Conservation (phyloP, 1,140 invertebrate species). For the Adelges cooleyi region DNA sequence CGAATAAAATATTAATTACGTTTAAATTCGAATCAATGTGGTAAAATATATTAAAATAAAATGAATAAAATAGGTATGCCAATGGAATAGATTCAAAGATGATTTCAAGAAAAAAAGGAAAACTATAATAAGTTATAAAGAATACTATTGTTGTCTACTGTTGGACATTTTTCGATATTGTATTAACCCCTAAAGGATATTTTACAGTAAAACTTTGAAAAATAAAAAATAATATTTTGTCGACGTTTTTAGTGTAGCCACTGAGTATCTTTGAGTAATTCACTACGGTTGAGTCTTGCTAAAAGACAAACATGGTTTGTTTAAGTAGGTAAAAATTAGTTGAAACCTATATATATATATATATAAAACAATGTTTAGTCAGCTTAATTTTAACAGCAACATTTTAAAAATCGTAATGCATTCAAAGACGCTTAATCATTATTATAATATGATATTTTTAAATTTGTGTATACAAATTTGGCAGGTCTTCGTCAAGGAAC, state of each 20-base stretch:
- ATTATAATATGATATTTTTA: too few relatives aligned
- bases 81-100: not conserved
- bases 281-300: too few relatives aligned
- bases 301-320: too few relatives aligned
- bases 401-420: too few relatives aligned
- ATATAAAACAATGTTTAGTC: too few relatives aligned
- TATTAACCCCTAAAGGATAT: not conserved
- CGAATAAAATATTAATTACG: constrained; percentile 18
- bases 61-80: not conserved
- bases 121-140: not conserved
- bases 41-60: not conserved
- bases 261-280: too few relatives aligned
- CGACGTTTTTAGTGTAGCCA: not conserved
- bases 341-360: too few relatives aligned
- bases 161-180: not conserved
- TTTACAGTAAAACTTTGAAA: not conserved
- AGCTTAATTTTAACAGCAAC: too few relatives aligned
- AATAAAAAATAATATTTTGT: not conserved
- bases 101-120: not conserved
- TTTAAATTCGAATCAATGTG: constrained; percentile 24
- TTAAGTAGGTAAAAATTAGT: too few relatives aligned
- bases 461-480: too few relatives aligned
- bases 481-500: too few relatives aligned
- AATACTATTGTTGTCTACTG: not conserved
- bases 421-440: too few relatives aligned